Evolutionary conservation across 2,113 vertebrate genomes (phyloP).

Genomic region (Toxostoma redivivum): DNA sequence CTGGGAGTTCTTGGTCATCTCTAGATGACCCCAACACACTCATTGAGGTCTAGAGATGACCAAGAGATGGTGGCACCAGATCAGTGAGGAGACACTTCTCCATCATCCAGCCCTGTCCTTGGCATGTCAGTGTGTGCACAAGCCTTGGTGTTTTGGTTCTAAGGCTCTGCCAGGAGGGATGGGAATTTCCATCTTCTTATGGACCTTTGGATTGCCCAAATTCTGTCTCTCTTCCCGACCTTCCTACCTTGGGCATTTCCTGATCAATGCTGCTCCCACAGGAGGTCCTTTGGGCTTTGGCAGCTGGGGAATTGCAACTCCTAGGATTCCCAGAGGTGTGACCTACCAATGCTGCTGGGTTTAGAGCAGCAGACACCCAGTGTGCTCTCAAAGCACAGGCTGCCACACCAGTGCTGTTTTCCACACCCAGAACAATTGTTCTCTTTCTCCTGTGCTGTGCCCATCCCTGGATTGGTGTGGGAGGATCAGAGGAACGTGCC

Average conservation of each 20-base stretch:
- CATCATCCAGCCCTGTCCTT: not conserved
- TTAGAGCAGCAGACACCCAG: fast-evolving
- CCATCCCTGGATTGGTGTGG: not conserved
- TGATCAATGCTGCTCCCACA: not conserved
- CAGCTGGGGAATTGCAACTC: not conserved
- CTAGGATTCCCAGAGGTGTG: not conserved
- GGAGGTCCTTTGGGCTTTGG: not conserved
- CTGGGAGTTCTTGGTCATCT: not conserved
- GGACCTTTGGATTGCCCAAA: not conserved
- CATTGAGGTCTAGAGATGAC: too few relatives aligned
- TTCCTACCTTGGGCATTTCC: not conserved
- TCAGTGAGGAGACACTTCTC: not conserved
- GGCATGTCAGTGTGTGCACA: fast-evolving
- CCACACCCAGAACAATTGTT: not conserved
- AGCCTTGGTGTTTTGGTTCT: not conserved
- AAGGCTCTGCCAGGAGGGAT: not conserved
- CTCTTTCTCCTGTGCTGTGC: not conserved
- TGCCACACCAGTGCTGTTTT: not conserved
- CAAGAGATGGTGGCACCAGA: not conserved
- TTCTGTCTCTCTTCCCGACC: not conserved
- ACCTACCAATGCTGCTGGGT: not conserved
- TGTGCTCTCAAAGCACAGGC: not conserved
- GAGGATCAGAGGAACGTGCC: fast-evolving
- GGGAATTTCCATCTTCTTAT: not conserved
- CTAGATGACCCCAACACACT: too few relatives aligned